Conservation (phyloP, 2,113 vertebrate species). For the Eulemur macaco region DNA sequence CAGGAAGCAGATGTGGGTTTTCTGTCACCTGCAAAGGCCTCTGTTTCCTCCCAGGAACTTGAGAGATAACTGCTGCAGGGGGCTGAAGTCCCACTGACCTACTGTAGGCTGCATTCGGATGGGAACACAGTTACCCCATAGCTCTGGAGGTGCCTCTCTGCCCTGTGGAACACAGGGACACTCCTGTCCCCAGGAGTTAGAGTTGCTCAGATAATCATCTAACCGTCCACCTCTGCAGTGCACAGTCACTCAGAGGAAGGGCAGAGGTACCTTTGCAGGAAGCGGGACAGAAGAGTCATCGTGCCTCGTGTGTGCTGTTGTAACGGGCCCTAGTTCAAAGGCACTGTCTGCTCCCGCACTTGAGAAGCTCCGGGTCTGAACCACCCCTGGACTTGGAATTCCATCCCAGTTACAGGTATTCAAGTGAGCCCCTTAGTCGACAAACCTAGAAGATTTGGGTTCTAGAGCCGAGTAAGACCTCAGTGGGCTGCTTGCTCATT, state of each 20-base stretch:
- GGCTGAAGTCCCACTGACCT: background rate
- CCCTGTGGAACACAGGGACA: background rate
- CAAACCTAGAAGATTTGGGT: background rate
- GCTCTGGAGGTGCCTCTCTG: background rate
- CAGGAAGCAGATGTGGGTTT: background rate
- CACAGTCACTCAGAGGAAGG: background rate
- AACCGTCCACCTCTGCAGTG: accelerated
- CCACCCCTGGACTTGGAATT: background rate
- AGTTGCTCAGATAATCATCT: too few species aligned
- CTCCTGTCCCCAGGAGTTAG: background rate
- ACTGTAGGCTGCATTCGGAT: background rate
- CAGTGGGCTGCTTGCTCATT: background rate
- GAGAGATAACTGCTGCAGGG: background rate
- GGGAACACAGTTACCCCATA: background rate
- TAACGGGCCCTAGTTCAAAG: background rate
- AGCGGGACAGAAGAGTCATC: accelerated
- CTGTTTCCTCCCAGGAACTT: background rate
- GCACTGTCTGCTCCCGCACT: background rate
- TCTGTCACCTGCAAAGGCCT: background rate
- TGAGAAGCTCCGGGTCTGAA: background rate
- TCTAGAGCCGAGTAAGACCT: background rate
- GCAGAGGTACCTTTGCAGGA: background rate
- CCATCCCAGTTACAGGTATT: too few species aligned
- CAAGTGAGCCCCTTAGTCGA: background rate
- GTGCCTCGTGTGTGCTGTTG: too few species aligned